Evolutionary conservation across 2,113 vertebrate genomes (phyloP), one percentile per base, ranked within the genome.

Genomic region (Sula dactylatra): DNA sequence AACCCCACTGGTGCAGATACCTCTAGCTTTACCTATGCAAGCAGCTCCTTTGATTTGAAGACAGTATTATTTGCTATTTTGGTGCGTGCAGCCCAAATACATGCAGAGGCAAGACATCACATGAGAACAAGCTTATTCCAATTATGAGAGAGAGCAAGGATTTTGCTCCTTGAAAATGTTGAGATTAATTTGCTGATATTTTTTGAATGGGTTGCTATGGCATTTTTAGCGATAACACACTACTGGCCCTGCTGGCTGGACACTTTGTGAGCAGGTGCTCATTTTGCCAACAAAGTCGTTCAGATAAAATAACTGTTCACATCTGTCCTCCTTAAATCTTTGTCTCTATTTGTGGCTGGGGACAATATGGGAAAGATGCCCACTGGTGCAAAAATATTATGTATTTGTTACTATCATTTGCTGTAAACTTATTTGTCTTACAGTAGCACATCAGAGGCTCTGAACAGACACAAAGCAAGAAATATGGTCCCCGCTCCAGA

Each of bases 41-140:
- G 42, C n/a, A 90, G 17, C 11, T 42, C 42, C 40, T 47, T 40
- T 44, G 40, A 7, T 42, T 50, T 49, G 21, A 65, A 72, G 24
- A n/a, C 22, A 6, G 2, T 14, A 6, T 13, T 66, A 11, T 66
- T 59, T 52, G 38, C 18, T 5, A 1, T 58, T 52, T 86, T 34
- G 38, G 42, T 10, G 61, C 3, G 1, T 2, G 50, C 20, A 45
- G 45, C 81, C n/a, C 56, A 13, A 82, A 47, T 3, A 11, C 2
- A 8, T 1, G 2, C 40, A 25, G 36, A 55, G 24, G 22, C 13
- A 24, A 81, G 16, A 29, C 2, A 1, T 15, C 27, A 5, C 0
- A 0, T 62, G 42, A 90, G 47, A 92, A 62, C 4, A 22, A 52
- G 24, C 13, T 74, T 36, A 49, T 54, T 64, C 17, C 44, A 47